phyloP scores from a whole-genome alignment of 2,113 vertebrate genomes.

The Hiodon tergisus region DNA sequence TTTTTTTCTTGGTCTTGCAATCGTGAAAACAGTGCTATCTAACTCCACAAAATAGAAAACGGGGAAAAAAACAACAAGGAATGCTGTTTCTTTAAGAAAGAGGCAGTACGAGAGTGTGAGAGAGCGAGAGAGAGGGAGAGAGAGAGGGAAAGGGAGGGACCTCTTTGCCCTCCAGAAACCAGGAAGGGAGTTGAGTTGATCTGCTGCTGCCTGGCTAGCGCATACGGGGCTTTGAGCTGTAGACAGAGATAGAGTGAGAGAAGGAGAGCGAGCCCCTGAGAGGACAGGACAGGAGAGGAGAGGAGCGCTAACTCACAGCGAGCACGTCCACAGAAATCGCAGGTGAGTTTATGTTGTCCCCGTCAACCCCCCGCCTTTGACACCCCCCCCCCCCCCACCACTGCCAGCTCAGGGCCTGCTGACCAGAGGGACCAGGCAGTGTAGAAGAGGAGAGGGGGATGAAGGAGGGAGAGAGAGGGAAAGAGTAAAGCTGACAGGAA shows the following conservation, averaged over 20 bases:
- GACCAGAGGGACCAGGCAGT: constrained; percentile 53
- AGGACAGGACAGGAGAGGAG: constrained; percentile 56
- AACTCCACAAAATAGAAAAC: constrained; percentile 44
- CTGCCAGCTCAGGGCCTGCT: constrained; percentile 57
- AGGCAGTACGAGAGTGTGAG: neutral
- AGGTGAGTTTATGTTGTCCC: constrained; percentile 67
- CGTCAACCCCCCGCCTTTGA: neutral
- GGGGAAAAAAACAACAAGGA: constrained; percentile 28
- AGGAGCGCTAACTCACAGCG: constrained; percentile 64
- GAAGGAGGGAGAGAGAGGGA: neutral
- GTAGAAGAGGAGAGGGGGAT: constrained; percentile 25
- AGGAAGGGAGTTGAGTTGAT: constrained; percentile 81
- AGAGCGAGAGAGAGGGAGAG: constrained; percentile 7
- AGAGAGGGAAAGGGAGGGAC: constrained; percentile 77
- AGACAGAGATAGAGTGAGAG: constrained; percentile 14
- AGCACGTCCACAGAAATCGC: constrained; percentile 68
- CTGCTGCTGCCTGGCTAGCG: constrained; percentile 72
- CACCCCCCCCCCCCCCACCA: constrained; percentile 36
- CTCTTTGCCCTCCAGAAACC: constrained; percentile 79
- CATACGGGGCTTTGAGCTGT: constrained; percentile 70
- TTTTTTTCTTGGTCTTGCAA: constrained; percentile 30
- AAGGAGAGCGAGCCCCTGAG: constrained; percentile 46
- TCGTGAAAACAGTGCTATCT: constrained; percentile 42
- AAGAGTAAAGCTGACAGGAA: neutral
- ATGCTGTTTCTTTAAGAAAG: constrained; percentile 72